A percentile compares a stretch with the other conserved stretches of the same genome.
These are phyloP conservation scores for Gonatopus flavifemur DNA, from an alignment of 1,140 invertebrate species.

Conservation along the genomic window DNA sequence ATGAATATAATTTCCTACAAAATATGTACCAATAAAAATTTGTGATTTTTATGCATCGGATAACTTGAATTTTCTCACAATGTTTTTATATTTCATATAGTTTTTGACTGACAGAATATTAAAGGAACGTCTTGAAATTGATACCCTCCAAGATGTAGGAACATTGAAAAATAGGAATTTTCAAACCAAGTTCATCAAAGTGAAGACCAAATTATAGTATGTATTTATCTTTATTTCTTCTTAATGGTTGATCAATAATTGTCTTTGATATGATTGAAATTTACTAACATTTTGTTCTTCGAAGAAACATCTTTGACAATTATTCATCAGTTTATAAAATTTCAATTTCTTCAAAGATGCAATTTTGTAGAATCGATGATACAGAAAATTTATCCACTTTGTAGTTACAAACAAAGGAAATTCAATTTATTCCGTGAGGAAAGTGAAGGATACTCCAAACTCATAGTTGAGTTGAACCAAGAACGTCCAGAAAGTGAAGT, in stretches of 20 bases:
- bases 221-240: constrained; percentile 59
- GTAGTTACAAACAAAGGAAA: constrained; percentile 97
- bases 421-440: constrained; percentile 99
- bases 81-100: constrained; percentile 50
- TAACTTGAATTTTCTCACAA: constrained; percentile 1
- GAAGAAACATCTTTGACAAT: constrained; percentile 2
- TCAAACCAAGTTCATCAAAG: constrained; percentile 96
- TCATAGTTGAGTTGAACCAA: constrained; percentile 94
- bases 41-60: constrained; percentile 8
- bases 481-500: constrained; percentile 70
- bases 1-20: not conserved
- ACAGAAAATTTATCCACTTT: constrained; percentile 42
- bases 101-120: constrained; percentile 82
- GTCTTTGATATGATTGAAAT: too few species aligned
- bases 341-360: not conserved
- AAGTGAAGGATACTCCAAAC: constrained; percentile 97
- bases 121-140: constrained; percentile 91
- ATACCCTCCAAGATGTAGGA: constrained; percentile 89
- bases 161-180: constrained; percentile 90
- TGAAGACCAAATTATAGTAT: constrained; percentile 97
- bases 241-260: too few species aligned
- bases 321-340: constrained; percentile 3
- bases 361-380: not conserved
- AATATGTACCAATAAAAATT: not conserved
- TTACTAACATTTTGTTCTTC: too few species aligned